Evolutionary conservation across 2,113 vertebrate genomes (phyloP).

Genomic region (Dipodomys merriami): DNA sequence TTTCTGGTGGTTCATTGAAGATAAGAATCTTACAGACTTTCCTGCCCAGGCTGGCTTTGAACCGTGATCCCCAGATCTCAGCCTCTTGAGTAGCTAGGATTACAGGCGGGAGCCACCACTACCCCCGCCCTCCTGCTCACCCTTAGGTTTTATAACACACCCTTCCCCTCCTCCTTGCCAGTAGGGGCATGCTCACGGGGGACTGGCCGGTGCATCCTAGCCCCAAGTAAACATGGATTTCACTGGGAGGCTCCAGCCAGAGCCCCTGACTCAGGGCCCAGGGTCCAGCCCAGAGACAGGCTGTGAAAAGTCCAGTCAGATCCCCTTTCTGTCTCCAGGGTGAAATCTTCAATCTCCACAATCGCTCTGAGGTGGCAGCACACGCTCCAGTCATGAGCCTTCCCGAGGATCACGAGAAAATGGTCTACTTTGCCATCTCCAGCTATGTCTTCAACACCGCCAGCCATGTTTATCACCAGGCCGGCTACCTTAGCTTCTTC

Average conservation of each 20-base stretch:
- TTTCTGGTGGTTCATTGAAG: too few relatives aligned
- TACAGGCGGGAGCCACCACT: too few relatives aligned
- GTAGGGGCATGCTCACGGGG: too few relatives aligned
- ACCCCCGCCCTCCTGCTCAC: background rate
- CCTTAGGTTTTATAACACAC: background rate
- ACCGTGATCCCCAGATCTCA: too few relatives aligned
- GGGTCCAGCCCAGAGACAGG: background rate
- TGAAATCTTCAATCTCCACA: slow-evolving; percentile 83
- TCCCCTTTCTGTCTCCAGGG: slow-evolving; percentile 79
- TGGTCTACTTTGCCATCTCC: slow-evolving; percentile 88
- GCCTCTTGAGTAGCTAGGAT: too few relatives aligned
- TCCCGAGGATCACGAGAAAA: slow-evolving; percentile 75
- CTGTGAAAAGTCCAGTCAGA: background rate
- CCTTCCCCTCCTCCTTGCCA: background rate
- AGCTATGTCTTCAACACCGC: slow-evolving; percentile 88
- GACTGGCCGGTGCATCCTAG: background rate
- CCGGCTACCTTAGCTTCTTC: slow-evolving; percentile 75
- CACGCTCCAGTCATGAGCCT: slow-evolving; percentile 69
- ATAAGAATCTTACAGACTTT: too few relatives aligned
- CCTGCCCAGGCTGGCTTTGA: too few relatives aligned
- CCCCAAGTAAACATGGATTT: background rate
- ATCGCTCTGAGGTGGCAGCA: slow-evolving; percentile 62
- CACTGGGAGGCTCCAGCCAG: too few relatives aligned
- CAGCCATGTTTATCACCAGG: slow-evolving; percentile 75
- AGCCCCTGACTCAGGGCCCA: background rate